These are phyloP conservation scores for Conger conger DNA, from an alignment of 2,113 vertebrate species.

Conservation along the genomic window DNA sequence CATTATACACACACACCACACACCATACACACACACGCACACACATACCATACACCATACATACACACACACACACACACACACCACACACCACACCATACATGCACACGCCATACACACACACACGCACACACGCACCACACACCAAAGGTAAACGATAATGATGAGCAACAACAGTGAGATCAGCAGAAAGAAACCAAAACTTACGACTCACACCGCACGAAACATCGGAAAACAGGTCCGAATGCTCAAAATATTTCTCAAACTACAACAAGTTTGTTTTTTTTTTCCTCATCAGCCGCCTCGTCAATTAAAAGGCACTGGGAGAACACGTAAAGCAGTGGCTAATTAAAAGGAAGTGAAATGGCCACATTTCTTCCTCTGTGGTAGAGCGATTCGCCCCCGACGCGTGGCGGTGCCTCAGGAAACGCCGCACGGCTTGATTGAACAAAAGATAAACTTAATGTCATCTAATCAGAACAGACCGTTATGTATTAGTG, in stretches of 20 bases:
- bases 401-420: conserved; percentile 63
- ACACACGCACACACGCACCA: no score
- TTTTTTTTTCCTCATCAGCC: background rate
- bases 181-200: background rate
- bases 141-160: background rate
- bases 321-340: background rate
- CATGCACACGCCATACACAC: no score
- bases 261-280: background rate
- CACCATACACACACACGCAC: no score
- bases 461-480: conserved; percentile 98
- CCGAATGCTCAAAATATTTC: background rate
- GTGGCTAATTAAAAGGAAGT: background rate
- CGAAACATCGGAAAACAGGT: background rate
- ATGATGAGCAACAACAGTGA: background rate
- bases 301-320: background rate
- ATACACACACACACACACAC: no score
- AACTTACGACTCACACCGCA: background rate
- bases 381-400: conserved; percentile 19
- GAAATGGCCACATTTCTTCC: background rate
- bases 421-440: conserved; percentile 74
- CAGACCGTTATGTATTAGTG: conserved; percentile 96
- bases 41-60: no score
- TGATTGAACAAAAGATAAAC: conserved; percentile 91
- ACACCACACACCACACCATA: no score
- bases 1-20: no score